Percentiles rank a stretch among this genome's conserved stretches.
These are phyloP conservation scores for Pseudomyrmex concolor DNA, from an alignment of 1,140 invertebrate species.

Conservation along the genomic window DNA sequence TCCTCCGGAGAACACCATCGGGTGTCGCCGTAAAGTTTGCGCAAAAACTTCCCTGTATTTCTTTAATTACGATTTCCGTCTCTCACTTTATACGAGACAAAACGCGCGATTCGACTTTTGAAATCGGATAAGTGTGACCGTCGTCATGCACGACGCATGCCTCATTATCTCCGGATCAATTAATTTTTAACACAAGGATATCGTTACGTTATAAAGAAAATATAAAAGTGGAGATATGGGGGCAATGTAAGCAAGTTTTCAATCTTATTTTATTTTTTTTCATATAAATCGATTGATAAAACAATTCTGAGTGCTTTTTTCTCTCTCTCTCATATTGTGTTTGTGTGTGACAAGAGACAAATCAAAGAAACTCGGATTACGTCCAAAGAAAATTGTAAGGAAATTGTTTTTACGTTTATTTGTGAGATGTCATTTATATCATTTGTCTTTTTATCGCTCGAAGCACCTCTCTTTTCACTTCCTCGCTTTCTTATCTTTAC, in stretches of 20 bases:
- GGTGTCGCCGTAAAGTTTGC: constrained; percentile 39
- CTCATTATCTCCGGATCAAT: neutral
- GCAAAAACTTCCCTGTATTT: neutral
- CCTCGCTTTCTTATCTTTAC: neutral
- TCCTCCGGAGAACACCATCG: constrained; percentile 36
- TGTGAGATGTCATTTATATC: too few species aligned
- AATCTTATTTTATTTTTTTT: too few species aligned
- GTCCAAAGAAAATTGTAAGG: neutral
- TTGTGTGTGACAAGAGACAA: neutral
- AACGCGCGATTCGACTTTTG: neutral
- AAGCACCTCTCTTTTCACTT: neutral
- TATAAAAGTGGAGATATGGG: too few species aligned
- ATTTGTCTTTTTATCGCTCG: constrained; percentile 8
- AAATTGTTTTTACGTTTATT: neutral
- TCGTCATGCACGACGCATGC: neutral
- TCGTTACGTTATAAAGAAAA: too few species aligned
- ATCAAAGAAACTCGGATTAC: neutral
- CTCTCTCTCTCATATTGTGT: neutral
- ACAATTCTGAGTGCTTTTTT: neutral
- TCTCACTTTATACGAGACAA: neutral
- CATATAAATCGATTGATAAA: neutral
- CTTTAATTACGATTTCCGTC: constrained; percentile 47
- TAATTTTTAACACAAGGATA: neutral
- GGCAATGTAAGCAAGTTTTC: too few species aligned
- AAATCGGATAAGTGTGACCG: neutral